Percentiles rank a stretch among this genome's conserved stretches.
Evolutionary conservation across 2,888 invertebrate genomes (phyloP).

Genomic region (Amitus sp.): DNA sequence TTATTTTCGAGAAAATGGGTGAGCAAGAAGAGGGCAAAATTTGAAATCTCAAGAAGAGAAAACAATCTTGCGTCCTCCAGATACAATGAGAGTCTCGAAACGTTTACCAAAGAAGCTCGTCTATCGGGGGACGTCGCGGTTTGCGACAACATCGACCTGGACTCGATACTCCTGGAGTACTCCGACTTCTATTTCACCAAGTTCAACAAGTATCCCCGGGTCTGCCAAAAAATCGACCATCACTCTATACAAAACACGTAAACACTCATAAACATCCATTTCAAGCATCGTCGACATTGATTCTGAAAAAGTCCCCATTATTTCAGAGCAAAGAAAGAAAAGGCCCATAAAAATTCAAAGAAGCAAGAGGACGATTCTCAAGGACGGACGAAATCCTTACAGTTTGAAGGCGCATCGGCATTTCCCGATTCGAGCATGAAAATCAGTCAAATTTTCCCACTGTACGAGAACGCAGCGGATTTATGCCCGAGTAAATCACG

Average conservation of each 20-base stretch:
- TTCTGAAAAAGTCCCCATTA: neutral
- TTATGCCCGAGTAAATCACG: conserved; percentile 22
- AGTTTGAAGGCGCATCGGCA: conserved; percentile 24
- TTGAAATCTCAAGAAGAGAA: neutral
- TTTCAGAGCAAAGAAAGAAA: conserved; percentile 28
- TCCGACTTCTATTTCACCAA: conserved; percentile 86
- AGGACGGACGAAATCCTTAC: no score
- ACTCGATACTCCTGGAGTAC: conserved; percentile 88
- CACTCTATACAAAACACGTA: conserved; percentile 38
- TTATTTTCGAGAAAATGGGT: conserved; percentile 76
- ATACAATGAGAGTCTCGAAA: conserved; percentile 72
- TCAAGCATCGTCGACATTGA: neutral
- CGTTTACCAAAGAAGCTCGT: conserved; percentile 77
- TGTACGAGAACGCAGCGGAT: conserved; percentile 30
- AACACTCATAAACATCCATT: conserved; percentile 15
- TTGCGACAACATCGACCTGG: conserved; percentile 93
- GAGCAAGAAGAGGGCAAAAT: conserved; percentile 26
- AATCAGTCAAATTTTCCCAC: conserved; percentile 46
- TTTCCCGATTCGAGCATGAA: conserved; percentile 45
- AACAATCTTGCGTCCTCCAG: conserved; percentile 53
- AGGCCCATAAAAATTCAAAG: conserved; percentile 24
- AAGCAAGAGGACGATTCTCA: conserved; percentile 32
- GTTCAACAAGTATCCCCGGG: conserved; percentile 87
- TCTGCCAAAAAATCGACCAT: conserved; percentile 72
- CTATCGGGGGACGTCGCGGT: conserved; percentile 76